Conservation (phyloP, 2,113 vertebrate genomes). For the Anolis sagrei region DNA sequence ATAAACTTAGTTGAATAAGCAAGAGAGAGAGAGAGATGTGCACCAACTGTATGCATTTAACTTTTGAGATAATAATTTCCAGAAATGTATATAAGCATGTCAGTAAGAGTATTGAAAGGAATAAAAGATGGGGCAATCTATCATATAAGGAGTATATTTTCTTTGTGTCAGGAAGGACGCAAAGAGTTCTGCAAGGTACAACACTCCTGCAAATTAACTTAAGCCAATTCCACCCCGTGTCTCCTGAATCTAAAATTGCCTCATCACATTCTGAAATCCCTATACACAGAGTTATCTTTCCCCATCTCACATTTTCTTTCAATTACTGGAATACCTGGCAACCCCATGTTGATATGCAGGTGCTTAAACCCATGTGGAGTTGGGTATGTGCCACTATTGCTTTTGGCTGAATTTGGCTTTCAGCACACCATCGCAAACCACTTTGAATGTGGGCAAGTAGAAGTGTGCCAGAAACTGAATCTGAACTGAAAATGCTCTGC, state of each 20-base stretch:
- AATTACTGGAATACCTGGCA: neutral
- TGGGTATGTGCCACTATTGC: neutral
- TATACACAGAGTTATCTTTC: neutral
- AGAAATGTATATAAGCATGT: conserved; percentile 26
- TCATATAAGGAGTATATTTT: conserved; percentile 49
- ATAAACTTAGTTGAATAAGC: conserved; percentile 33
- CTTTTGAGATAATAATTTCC: conserved; percentile 47
- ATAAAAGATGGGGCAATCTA: neutral
- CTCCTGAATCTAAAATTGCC: conserved; percentile 1
- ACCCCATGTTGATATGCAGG: neutral
- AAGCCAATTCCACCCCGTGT: conserved; percentile 13
- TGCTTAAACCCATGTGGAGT: neutral
- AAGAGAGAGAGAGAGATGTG: conserved; percentile 20
- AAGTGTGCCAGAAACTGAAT: neutral
- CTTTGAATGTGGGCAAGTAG: neutral
- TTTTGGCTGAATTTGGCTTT: neutral
- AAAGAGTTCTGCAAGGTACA: conserved; percentile 25
- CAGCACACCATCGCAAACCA: neutral
- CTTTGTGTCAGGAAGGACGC: conserved; percentile 9
- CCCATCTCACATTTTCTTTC: neutral
- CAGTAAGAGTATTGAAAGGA: conserved; percentile 45
- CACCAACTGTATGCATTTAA: conserved; percentile 27
- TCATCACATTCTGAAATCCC: conserved; percentile 2
- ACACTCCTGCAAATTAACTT: neutral
- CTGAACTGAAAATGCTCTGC: neutral